phyloP scores from a whole-genome alignment of 2,113 vertebrate genomes.

The Montifringilla adamsi region DNA sequence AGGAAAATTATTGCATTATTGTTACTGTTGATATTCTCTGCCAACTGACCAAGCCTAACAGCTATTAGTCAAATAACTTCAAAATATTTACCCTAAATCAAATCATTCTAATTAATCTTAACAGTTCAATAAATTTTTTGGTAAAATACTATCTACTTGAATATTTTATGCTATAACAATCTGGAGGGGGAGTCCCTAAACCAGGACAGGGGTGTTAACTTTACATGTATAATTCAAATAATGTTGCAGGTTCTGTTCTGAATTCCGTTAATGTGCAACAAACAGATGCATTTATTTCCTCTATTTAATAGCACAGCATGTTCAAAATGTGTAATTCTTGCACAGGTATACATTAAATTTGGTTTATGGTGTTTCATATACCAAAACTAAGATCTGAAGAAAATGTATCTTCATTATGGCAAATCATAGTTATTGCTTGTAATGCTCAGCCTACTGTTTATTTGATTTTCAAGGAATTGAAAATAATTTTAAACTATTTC shows the following conservation, averaged over 20 bases:
- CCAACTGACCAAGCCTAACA: neutral
- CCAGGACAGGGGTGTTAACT: neutral
- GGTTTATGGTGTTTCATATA: neutral
- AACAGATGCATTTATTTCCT: neutral
- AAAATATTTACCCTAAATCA: neutral
- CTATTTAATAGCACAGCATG: neutral
- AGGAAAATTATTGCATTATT: neutral
- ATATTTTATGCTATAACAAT: neutral
- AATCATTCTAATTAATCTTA: neutral
- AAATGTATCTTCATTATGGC: neutral
- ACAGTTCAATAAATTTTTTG: neutral
- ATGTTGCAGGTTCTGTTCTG: neutral
- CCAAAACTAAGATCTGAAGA: neutral
- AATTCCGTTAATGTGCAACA: neutral
- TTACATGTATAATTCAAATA: neutral
- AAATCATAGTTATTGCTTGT: neutral
- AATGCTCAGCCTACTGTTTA: neutral
- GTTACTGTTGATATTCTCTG: neutral
- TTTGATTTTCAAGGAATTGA: neutral
- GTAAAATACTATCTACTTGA: neutral
- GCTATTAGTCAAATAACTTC: neutral
- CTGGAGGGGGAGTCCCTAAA: neutral
- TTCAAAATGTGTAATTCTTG: neutral
- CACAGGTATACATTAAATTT: neutral
- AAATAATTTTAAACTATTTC: neutral